phyloP scores from a whole-genome alignment of 2,113 vertebrate genomes.

The Sinocyclocheilus rhinocerous region DNA sequence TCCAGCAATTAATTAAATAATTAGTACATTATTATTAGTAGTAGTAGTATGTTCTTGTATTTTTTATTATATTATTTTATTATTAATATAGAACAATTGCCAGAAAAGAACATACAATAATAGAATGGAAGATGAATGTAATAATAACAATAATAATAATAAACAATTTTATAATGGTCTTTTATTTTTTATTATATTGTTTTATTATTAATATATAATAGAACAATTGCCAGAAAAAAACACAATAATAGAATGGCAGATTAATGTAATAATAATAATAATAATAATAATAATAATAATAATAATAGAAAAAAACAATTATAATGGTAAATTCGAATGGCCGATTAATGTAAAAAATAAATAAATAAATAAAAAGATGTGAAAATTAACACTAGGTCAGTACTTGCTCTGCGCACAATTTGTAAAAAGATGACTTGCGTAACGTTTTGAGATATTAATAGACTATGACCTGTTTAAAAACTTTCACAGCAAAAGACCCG shows the following conservation, averaged over 20 bases:
- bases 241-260: no score
- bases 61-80: neutral
- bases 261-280: no score
- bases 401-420: neutral
- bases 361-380: neutral
- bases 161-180: no score
- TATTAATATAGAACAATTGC: no score
- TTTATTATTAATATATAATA: no score
- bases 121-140: no score
- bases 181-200: no score
- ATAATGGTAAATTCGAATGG: neutral
- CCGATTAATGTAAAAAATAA: neutral
- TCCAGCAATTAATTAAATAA: neutral
- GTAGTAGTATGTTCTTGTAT: neutral
- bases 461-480: constrained; percentile 78
- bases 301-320: neutral
- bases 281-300: neutral
- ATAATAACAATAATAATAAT: no score
- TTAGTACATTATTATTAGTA: neutral
- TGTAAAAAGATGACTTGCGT: neutral
- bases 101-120: no score
- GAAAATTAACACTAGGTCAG: neutral
- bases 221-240: no score
- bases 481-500: constrained; percentile 71
- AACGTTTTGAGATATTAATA: neutral